Base-by-base conservation (phyloP, 2,888 invertebrate genomes). In the Sphaerophoria rueppellii region DNA sequence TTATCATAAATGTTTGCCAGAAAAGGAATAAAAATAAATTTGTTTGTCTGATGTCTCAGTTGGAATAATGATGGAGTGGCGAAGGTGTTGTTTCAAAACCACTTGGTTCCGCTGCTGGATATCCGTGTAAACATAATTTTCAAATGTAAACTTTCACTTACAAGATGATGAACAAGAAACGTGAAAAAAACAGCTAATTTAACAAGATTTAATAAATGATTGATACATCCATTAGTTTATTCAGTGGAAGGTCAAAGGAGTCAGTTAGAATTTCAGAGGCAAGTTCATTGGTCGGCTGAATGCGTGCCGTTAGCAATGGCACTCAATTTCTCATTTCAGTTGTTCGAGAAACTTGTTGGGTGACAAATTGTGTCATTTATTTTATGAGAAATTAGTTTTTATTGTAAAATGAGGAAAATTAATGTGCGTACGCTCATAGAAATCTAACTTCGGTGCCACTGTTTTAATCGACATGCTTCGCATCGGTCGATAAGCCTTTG, bases 111-210 rank as follows among this genome's bases (percentile, higher is more conserved):
- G 43, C n/a, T 54, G 34, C 24, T 24, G 40, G 9, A 55, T 48
- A 60, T 55, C 67, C 54, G 61, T 72, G 71, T 40, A 61, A 73
- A 78, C 43, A 78, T 43, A 43, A 12, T 57, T 80, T 71, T 37
- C 37, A 12, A 32, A n/a, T 61, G 83, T 75, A 61, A 43, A 80
- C 83, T 83, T 83, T 83, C 83, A 60, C 83, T 80, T 69, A 52
- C 58, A 55, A 55, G 14, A 43, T 14, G 32, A 65, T 9, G 24
- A 16, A 40, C 54, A 67, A 67, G 3, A 71, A 65, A 79, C 48
- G 14, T 12, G 16, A 40, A 5, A 16, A n/a, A 16, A 37, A 14
- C n/a, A 37, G 24, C 24, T 24, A 24, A 2, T 24, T 24, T 9
- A 57, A 14, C n/a, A 48, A 61, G 34, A 40, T 24, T 24, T n/a